Conservation (phyloP, 23 tunicate species). For the Ascidia mentula region DNA sequence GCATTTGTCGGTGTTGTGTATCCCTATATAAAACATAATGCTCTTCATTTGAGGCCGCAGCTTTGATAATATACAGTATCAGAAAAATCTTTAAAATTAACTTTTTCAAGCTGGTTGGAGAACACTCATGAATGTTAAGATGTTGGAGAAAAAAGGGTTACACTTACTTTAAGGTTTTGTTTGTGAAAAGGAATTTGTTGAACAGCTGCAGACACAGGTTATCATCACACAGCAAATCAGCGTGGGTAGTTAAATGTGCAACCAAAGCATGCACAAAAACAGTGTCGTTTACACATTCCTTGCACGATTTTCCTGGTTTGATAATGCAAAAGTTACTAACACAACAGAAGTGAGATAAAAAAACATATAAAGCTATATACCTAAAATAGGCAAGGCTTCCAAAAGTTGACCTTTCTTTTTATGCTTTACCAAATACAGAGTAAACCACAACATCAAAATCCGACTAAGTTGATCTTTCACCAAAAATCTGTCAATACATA, state of each 20-base stretch:
- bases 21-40: slow-evolving; percentile 38
- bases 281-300: slow-evolving; percentile 58
- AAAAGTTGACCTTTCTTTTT: slow-evolving; percentile 56
- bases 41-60: neutral
- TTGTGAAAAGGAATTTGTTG: slow-evolving; percentile 43
- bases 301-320: slow-evolving; percentile 44
- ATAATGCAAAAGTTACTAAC: neutral
- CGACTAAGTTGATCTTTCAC: slow-evolving; percentile 70
- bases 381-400: slow-evolving; percentile 48
- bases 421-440: slow-evolving; percentile 52
- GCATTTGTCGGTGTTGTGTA: slow-evolving; percentile 60
- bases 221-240: slow-evolving; percentile 67
- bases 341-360: neutral
- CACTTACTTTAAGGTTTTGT: slow-evolving; percentile 60
- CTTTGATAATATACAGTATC: neutral
- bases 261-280: slow-evolving; percentile 62
- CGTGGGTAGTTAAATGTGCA: slow-evolving; percentile 38
- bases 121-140: neutral
- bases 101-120: neutral
- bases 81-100: neutral
- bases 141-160: neutral
- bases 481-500: slow-evolving; percentile 36
- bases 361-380: slow-evolving; percentile 9
- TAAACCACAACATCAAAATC: slow-evolving; percentile 67
- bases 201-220: slow-evolving; percentile 57